Conservation (phyloP, 2,797 vertebrate genomes). For the Fistularia tabacaria region DNA sequence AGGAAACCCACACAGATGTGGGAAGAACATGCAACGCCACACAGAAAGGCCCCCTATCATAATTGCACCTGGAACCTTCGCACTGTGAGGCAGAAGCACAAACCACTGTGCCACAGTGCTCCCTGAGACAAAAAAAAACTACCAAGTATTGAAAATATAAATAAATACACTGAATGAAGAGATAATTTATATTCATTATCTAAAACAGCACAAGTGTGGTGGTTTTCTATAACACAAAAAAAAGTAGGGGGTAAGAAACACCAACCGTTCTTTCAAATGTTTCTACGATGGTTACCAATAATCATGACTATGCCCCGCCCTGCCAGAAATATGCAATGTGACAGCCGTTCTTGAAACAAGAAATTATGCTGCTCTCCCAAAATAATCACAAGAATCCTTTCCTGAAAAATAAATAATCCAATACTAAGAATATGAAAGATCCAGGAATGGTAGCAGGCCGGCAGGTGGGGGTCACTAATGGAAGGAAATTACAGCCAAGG, state of each 20-base stretch:
- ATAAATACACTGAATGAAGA: too few relatives aligned
- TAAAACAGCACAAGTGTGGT: conserved; percentile 5
- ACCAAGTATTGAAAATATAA: conserved; percentile 9
- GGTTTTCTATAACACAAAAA: conserved; percentile 3
- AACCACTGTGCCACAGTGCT: not conserved
- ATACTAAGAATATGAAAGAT: conserved; percentile 27
- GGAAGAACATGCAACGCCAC: too few relatives aligned
- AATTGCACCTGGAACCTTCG: too few relatives aligned
- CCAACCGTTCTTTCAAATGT: not conserved
- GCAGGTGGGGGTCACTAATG: conserved; percentile 51
- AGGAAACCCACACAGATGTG: too few relatives aligned
- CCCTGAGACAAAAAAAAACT: conserved; percentile 11
- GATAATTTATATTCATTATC: conserved; percentile 1
- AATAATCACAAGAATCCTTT: not conserved
- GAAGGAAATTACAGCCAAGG: conserved; percentile 47
- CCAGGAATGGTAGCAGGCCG: conserved; percentile 21
- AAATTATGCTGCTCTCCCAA: not conserved
- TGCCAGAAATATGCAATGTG: not conserved
- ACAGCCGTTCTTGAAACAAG: conserved; percentile 2
- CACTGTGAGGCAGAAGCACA: too few relatives aligned
- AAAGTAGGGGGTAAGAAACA: conserved; percentile 3
- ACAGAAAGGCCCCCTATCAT: too few relatives aligned
- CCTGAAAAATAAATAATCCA: conserved; percentile 8
- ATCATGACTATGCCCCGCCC: too few relatives aligned
- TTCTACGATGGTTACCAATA: conserved; percentile 27